Percentiles rank a stretch among this genome's conserved stretches.
These are phyloP conservation scores for Paelopatides confundens DNA, from an alignment of 53 echinoderm and acorn worm species.

Conservation along the genomic window DNA sequence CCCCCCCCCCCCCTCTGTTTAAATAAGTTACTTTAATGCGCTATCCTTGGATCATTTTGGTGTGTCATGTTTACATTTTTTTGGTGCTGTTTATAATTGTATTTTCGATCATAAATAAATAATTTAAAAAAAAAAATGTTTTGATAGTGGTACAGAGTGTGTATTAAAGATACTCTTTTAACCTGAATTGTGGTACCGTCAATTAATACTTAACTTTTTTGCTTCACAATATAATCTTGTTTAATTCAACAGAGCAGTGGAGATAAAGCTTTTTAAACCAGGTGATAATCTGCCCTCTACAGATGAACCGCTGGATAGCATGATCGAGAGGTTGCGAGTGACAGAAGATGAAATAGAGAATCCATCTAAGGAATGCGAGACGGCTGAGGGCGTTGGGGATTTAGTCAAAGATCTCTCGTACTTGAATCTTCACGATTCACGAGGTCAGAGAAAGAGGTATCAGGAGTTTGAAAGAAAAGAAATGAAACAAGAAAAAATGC, in stretches of 20 bases:
- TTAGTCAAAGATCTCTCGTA: constrained; percentile 66
- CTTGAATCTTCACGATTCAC: constrained; percentile 55
- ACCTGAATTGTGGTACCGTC: no score
- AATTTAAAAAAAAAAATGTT: no score
- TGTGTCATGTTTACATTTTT: no score
- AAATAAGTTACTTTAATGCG: no score
- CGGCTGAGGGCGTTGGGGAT: not conserved
- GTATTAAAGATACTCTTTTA: no score
- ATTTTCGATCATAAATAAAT: no score
- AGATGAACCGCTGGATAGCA: constrained; percentile 47
- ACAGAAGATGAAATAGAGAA: constrained; percentile 16
- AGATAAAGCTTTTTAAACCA: constrained; percentile 62
- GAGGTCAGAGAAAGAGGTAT: not conserved
- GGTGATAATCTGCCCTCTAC: constrained; percentile 41
- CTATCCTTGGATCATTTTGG: no score
- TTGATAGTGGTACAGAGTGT: no score
- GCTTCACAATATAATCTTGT: no score
- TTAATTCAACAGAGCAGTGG: constrained; percentile 33
- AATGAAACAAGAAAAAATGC: not conserved
- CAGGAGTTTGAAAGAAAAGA: constrained; percentile 3
- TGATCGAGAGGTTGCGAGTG: constrained; percentile 54
- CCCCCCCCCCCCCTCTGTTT: no score
- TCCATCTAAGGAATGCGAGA: constrained; percentile 5
- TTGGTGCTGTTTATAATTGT: no score
- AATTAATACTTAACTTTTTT: no score